These are phyloP conservation scores for Iselma pallidipennis DNA, from an alignment of 2,888 invertebrate species.

Conservation along the genomic window DNA sequence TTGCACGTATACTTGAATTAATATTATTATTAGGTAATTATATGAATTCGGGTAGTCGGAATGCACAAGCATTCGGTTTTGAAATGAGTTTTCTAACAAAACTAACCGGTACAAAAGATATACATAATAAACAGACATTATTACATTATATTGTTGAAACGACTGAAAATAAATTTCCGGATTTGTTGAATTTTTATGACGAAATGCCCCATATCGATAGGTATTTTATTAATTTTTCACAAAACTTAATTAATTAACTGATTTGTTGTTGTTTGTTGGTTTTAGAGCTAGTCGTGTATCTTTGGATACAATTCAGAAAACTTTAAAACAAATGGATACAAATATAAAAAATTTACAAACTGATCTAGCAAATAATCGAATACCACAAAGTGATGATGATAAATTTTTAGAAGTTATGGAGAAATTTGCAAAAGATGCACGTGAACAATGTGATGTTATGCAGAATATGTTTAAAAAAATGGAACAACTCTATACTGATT, in stretches of 20 bases:
- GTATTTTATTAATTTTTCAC: slow-evolving; percentile 44
- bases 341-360: slow-evolving; percentile 87
- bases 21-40: slow-evolving; percentile 92
- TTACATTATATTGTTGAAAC: slow-evolving; percentile 90
- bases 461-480: slow-evolving; percentile 94
- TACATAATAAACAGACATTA: slow-evolving; percentile 89
- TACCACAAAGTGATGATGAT: slow-evolving; percentile 81
- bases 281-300: slow-evolving; percentile 82
- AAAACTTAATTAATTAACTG: neutral
- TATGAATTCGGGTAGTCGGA: slow-evolving; percentile 94
- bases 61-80: slow-evolving; percentile 93
- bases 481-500: slow-evolving; percentile 79
- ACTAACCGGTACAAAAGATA: slow-evolving; percentile 87
- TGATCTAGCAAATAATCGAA: slow-evolving; percentile 82
- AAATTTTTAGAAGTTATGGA: slow-evolving; percentile 86
- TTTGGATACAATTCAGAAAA: slow-evolving; percentile 78
- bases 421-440: slow-evolving; percentile 69
- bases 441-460: slow-evolving; percentile 84
- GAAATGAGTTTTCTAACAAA: slow-evolving; percentile 96
- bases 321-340: slow-evolving; percentile 82
- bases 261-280: slow-evolving; percentile 14
- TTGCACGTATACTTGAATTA: slow-evolving; percentile 86
- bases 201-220: slow-evolving; percentile 87
- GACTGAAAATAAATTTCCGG: slow-evolving; percentile 86
- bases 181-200: slow-evolving; percentile 78